These are phyloP conservation scores for Pissodes strobi DNA, from an alignment of 1,140 invertebrate genomes.

Conservation along the genomic window DNA sequence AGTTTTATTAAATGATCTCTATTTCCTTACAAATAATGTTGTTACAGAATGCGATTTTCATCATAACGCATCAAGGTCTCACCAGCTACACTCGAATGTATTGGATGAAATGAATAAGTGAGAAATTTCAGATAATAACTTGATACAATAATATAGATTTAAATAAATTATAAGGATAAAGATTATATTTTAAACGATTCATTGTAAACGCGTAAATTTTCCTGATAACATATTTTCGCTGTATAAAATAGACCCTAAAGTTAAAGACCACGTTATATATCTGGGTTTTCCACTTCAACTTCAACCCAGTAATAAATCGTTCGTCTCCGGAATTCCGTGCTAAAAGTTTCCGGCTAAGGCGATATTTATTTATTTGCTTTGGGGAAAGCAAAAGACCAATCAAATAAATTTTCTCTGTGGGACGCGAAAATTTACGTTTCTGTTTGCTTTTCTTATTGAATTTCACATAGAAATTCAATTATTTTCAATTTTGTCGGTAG, in stretches of 20 bases:
- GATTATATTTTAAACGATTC: too few relatives aligned
- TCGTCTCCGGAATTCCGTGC: conserved; percentile 17
- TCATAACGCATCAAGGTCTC: too few relatives aligned
- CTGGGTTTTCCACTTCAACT: conserved; percentile 3
- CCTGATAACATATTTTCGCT: neutral
- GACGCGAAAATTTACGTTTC: conserved; percentile 8
- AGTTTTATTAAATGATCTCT: too few relatives aligned
- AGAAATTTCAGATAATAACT: too few relatives aligned
- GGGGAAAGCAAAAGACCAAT: conserved; percentile 20
- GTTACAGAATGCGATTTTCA: too few relatives aligned
- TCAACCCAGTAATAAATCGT: conserved; percentile 10
- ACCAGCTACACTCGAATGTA: too few relatives aligned
- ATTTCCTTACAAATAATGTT: too few relatives aligned
- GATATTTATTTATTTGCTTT: conserved; percentile 23
- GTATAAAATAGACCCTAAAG: conserved; percentile 4
- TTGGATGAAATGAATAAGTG: too few relatives aligned
- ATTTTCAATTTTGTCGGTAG: too few relatives aligned
- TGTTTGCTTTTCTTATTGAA: conserved; percentile 9
- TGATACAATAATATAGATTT: too few relatives aligned
- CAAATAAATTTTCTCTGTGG: conserved; percentile 12
- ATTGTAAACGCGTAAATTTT: too few relatives aligned
- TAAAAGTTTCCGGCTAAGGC: conserved; percentile 17
- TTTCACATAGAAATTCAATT: neutral
- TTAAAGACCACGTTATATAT: conserved; percentile 10
- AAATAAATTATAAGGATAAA: too few relatives aligned